Base-by-base conservation (phyloP, 2,888 invertebrate species). In the Protonemura montana region DNA sequence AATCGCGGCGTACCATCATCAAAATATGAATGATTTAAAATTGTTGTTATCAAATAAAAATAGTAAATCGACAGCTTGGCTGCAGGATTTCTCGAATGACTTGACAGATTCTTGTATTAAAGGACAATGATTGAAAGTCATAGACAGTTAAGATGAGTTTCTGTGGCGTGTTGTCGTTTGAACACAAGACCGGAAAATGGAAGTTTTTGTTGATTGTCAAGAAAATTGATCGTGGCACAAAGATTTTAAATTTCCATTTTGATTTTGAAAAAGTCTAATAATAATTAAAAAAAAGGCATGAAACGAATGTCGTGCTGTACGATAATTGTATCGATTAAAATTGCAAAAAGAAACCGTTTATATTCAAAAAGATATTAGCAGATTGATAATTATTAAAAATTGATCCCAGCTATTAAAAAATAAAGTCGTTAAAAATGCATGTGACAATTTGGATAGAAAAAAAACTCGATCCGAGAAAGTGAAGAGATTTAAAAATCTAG, bases 11-110 rank as follows among this genome's bases (percentile, higher is more conserved):
- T 25, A 26, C 78, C 78, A 78, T 78, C 3, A 78, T 78, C 78
- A 78, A 78, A 78, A 78, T 78, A 78, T 78, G 78, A 13, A 27
- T 78, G 25, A 78, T 78, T 27, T 78, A 78, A 78, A 78, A 78
- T 78, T 78, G 27, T 26, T 78, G 28, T 78, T 78, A 5, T 78
- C 28, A 78, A 78, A 78, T 16, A 78, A 78, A 7, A 78, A 78
- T 16, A 78, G 27, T 10, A 78, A 27, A 78, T 78, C 78, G 78
- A 78, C 78, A 78, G 78, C 78, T 28, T 27, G 26, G 10, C 6
- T 13, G 76, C n/a, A 2, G 16, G 28, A 27, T 78, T 78, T 25
- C 28, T 78, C 10, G 5, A 78, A 78, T 78, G 78, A 78, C 78
- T 78, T 28, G 78, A 28, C 78, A 78, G 27, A 7, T 21, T 59